Percentiles rank a stretch among this genome's conserved stretches.
Evolutionary conservation across 1,140 invertebrate species (phyloP).

Genomic region (Ips nitidus): DNA sequence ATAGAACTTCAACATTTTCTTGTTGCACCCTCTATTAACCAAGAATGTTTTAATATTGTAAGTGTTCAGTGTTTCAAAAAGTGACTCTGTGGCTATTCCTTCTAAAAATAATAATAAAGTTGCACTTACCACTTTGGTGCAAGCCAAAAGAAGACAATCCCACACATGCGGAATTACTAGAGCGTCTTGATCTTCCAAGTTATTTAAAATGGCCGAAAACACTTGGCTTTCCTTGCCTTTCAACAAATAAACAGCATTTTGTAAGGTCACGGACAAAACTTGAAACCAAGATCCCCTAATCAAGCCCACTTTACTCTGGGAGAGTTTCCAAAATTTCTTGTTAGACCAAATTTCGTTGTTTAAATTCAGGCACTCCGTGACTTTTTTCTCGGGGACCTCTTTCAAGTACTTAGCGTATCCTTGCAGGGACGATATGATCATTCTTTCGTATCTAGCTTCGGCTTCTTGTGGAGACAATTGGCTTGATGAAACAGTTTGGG

Average conservation of each 20-base stretch:
- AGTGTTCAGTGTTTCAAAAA: no score
- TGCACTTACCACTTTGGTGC: slow-evolving; percentile 60
- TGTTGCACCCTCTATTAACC: no score
- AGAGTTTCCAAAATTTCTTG: slow-evolving; percentile 74
- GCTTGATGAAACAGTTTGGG: slow-evolving; percentile 61
- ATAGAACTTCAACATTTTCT: no score
- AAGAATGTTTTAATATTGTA: no score
- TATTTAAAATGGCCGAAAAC: slow-evolving; percentile 62
- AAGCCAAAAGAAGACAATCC: slow-evolving; percentile 65
- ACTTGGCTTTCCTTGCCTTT: slow-evolving; percentile 59
- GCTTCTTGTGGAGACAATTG: slow-evolving; percentile 63
- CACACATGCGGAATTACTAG: slow-evolving; percentile 66
- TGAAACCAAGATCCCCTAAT: slow-evolving; percentile 68
- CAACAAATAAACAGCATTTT: slow-evolving; percentile 55
- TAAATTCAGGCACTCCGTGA: slow-evolving; percentile 55
- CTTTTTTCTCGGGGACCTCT: slow-evolving; percentile 55
- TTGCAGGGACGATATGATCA: slow-evolving; percentile 68
- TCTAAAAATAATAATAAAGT: not conserved
- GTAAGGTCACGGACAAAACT: slow-evolving; percentile 64
- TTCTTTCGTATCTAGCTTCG: slow-evolving; percentile 69
- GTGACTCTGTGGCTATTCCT: not conserved
- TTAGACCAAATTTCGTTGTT: slow-evolving; percentile 61
- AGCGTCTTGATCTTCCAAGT: slow-evolving; percentile 72
- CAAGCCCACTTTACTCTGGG: slow-evolving; percentile 58
- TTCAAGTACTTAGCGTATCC: slow-evolving; percentile 65